Conservation (phyloP, 2,888 invertebrate species). For the Parochlus steinenii region DNA sequence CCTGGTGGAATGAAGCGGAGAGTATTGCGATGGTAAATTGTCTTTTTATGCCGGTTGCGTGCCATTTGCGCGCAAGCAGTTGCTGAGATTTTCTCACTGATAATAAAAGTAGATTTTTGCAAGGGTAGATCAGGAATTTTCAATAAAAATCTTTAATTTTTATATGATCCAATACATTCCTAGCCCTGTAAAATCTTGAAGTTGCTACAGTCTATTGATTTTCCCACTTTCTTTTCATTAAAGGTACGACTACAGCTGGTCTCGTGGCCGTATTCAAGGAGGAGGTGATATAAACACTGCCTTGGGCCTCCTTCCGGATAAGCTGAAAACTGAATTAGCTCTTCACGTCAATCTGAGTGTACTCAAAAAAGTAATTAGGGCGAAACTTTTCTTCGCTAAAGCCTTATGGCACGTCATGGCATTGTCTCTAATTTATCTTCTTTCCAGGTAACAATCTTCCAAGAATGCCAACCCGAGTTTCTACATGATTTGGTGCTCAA, state of each 20-base stretch:
- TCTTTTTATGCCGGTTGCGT: no score
- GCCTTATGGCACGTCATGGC: no score
- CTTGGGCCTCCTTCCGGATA: conserved; percentile 81
- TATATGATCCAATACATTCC: no score
- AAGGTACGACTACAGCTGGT: conserved; percentile 99
- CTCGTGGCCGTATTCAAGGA: conserved; percentile 85
- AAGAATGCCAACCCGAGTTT: conserved; percentile 96
- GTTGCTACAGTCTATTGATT: no score
- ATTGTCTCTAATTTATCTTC: no score
- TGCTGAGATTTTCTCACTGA: no score
- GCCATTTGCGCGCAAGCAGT: no score
- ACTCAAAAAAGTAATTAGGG: conserved; percentile 62
- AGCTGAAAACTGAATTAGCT: conserved; percentile 90
- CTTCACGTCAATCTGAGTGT: conserved; percentile 90
- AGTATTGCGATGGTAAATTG: conserved; percentile 88
- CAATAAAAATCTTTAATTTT: no score
- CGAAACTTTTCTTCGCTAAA: not conserved
- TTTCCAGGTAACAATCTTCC: conserved; percentile 79
- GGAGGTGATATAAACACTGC: conserved; percentile 94
- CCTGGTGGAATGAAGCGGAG: conserved; percentile 92
- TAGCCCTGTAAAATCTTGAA: no score
- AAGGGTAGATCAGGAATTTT: no score
- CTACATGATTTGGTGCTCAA: conserved; percentile 91
- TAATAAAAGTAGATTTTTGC: no score
- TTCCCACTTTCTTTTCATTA: no score